Percentiles rank a stretch among this genome's conserved stretches.
Conservation (phyloP, 1,140 invertebrate genomes). For the Heterodera schachtii region DNA sequence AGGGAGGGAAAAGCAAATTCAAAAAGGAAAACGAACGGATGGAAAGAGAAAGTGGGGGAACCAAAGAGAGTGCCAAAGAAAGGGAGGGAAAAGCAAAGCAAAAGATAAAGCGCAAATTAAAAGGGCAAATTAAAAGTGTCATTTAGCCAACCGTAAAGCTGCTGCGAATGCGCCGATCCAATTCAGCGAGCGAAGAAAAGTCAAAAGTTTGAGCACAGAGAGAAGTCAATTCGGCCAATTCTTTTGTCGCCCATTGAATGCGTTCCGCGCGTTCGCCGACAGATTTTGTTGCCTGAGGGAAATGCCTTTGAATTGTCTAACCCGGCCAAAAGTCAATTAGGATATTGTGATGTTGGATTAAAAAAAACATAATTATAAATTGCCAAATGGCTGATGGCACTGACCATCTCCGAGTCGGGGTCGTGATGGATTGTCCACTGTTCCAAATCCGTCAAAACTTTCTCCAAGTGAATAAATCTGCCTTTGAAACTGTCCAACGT, state of each 20-base stretch:
- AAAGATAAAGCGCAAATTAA: neutral
- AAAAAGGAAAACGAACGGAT: too few relatives aligned
- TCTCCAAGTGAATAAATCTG: slow-evolving; percentile 34
- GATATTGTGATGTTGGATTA: too few relatives aligned
- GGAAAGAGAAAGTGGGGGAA: neutral
- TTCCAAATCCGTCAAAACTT: slow-evolving; percentile 33
- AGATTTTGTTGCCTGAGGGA: slow-evolving; percentile 31
- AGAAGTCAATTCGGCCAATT: slow-evolving; percentile 29
- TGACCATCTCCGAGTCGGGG: slow-evolving; percentile 40
- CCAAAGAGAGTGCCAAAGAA: neutral
- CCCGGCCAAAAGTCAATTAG: neutral
- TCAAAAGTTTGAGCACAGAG: neutral
- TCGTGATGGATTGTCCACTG: slow-evolving; percentile 42
- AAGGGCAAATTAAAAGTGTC: neutral
- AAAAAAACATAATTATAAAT: too few relatives aligned
- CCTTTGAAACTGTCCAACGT: slow-evolving; percentile 28
- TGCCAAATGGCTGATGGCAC: neutral
- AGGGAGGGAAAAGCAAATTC: neutral
- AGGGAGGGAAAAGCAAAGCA: neutral
- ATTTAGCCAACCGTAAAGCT: slow-evolving; percentile 16
- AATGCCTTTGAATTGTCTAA: neutral
- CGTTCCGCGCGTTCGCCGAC: slow-evolving; percentile 42
- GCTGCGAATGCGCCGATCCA: neutral
- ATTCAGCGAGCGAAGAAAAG: slow-evolving; percentile 13
- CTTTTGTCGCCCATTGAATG: slow-evolving; percentile 29